A percentile compares a stretch with the other conserved stretches of the same genome.
These are phyloP conservation scores for Meteorus colon DNA, from an alignment of 2,888 invertebrate species.

Conservation along the genomic window DNA sequence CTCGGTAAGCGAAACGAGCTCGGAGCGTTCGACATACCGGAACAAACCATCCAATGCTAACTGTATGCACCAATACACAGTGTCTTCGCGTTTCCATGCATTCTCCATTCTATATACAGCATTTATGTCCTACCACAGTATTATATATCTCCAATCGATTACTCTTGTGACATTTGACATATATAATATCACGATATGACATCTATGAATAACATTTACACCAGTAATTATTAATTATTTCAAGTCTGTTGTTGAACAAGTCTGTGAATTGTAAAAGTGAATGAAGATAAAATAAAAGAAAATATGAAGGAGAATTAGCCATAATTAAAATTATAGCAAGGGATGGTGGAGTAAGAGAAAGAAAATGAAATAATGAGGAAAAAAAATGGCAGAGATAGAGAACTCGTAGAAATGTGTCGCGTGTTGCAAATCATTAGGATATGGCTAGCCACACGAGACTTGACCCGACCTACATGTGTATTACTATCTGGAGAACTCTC, in stretches of 20 bases:
- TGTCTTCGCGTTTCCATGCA: slow-evolving; percentile 33
- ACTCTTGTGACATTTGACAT: slow-evolving; percentile 2
- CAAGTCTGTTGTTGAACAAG: background rate
- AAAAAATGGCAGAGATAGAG: background rate
- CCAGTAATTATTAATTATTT: background rate
- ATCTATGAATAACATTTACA: background rate
- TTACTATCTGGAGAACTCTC: slow-evolving; percentile 47
- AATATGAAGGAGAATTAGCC: background rate
- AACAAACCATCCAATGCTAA: slow-evolving; percentile 17
- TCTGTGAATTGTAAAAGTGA: background rate
- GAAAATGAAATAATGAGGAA: background rate
- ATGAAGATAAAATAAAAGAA: background rate
- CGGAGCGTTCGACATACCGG: slow-evolving; percentile 29
- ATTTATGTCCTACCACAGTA: background rate
- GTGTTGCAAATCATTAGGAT: slow-evolving; percentile 32
- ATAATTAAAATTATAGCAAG: background rate
- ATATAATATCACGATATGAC: background rate
- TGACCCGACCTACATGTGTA: slow-evolving; percentile 34
- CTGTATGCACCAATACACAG: slow-evolving; percentile 7
- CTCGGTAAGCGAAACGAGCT: slow-evolving; percentile 20
- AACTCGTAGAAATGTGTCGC: slow-evolving; percentile 26
- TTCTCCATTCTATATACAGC: background rate
- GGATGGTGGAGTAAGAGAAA: background rate
- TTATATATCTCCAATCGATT: slow-evolving; percentile 1
- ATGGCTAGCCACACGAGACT: slow-evolving; percentile 24